Evolutionary conservation across 2,888 invertebrate species (phyloP).

Genomic region (Ochropleura leucogaster): DNA sequence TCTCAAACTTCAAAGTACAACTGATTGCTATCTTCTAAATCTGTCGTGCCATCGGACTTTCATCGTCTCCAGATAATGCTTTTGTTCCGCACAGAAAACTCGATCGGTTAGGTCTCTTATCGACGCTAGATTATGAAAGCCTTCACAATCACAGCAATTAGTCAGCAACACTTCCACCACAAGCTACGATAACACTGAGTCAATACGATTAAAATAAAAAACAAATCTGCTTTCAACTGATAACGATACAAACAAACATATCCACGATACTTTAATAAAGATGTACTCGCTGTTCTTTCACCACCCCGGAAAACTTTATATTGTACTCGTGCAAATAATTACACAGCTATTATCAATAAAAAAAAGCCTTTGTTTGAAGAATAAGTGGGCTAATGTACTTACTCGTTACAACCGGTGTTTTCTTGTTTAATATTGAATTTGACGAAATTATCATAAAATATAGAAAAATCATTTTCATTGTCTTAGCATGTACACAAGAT

Average conservation of each 20-base stretch:
- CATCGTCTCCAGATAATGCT: conserved; percentile 66
- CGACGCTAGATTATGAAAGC: conserved; percentile 74
- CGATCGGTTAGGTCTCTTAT: conserved; percentile 70
- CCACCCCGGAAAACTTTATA: conserved; percentile 49
- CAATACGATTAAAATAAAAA: conserved; percentile 45
- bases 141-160: conserved; percentile 74
- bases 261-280: conserved; percentile 41
- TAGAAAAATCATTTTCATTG: conserved; percentile 9
- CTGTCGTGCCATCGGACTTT: conserved; percentile 54
- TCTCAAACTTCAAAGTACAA: neutral
- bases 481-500: conserved; percentile 3
- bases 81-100: conserved; percentile 74
- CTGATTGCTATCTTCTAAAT: conserved; percentile 22
- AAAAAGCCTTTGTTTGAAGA: conserved; percentile 50
- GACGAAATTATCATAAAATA: conserved; percentile 23
- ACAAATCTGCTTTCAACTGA: conserved; percentile 56
- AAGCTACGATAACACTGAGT: conserved; percentile 53
- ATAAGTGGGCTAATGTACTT: conserved; percentile 59
- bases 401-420: conserved; percentile 45
- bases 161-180: conserved; percentile 60
- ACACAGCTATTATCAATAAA: conserved; percentile 55
- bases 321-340: conserved; percentile 58
- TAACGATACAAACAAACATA: conserved; percentile 44
- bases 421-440: conserved; percentile 44
- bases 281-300: conserved; percentile 39